Conservation (phyloP, 2,797 vertebrate species). For the Enteromius mattozi region DNA sequence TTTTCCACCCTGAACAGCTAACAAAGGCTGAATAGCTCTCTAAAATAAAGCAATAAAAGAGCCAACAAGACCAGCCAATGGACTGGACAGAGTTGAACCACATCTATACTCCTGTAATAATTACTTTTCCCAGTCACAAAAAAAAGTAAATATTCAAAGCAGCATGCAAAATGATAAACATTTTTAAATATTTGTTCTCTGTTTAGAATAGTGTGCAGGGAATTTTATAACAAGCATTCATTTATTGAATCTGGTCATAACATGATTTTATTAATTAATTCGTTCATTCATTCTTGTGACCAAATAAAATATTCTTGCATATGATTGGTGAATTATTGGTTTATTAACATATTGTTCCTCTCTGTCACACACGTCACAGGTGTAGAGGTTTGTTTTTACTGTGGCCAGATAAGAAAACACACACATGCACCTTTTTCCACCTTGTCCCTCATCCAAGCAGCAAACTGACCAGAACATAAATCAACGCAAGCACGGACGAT, state of each 20-base stretch:
- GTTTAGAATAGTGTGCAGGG: not conserved
- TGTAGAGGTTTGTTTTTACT: not conserved
- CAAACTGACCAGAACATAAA: conserved; percentile 65
- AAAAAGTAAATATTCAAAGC: not conserved
- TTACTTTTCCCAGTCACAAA: not conserved
- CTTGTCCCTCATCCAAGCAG: conserved; percentile 45
- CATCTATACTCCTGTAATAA: not conserved
- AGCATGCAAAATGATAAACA: not conserved
- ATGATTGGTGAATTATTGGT: conserved; percentile 4
- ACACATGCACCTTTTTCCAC: conserved; percentile 7
- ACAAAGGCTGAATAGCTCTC: not conserved
- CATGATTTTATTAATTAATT: not conserved
- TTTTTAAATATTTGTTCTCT: not conserved
- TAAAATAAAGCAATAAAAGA: not conserved
- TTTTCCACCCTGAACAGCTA: too few species aligned
- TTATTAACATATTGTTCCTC: not conserved
- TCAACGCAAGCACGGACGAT: conserved; percentile 70
- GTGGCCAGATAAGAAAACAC: conserved; percentile 9
- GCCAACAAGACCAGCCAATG: not conserved
- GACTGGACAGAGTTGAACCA: not conserved
- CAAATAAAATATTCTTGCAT: not conserved
- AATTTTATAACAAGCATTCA: too few species aligned
- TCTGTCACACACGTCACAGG: not conserved
- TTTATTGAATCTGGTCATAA: too few species aligned
- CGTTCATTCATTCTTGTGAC: not conserved